Evolutionary conservation across 2,888 invertebrate species (phyloP), one percentile per base, ranked within the genome.

Genomic region (Amblyjoppa proteus): DNA sequence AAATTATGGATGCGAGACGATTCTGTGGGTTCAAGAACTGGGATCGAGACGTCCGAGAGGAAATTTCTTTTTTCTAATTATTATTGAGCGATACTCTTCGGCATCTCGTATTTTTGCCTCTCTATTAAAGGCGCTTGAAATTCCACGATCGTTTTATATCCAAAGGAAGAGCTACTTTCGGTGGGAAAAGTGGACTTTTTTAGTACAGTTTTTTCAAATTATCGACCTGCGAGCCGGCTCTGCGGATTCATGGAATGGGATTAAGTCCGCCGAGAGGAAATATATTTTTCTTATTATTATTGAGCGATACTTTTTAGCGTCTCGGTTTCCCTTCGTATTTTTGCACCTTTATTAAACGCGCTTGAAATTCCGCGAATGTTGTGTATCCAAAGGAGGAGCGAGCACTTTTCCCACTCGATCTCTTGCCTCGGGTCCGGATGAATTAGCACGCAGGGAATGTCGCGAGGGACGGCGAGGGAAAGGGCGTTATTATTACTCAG

Each of bases 401-500:
- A 76, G 71, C 64, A 69, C 51, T 69, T 61, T 70, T 70, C 20
- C 51, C 20, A 34, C 58, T 68, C 41, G 20, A 25, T 34, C 11
- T 13, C 28, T n/a, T 58, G 68, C 41, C 28, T 51, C 78, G 79
- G 45, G 45, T 11, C 82, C 70, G 31, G 77, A 51, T 53, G 85
- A 83, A 86, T 86, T 86, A 86, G 80, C 85, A 86, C 80, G 85
- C 85, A 61, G 64, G 28, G 80, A 83, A 83, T 83, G 83, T 83
- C 82, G 68, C 64, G 64, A 61, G 73, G 68, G 66, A 49, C 49
- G 79, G 53, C 20, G 70, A 64, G 11, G 78, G 45, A 51, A 69
- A 78, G 45, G 71, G 75, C 78, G 78, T 49, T 49, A 49, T 49
- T 68, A 78, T 74, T 74, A 74, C 73, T 74, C 77, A 76, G 71